These are phyloP conservation scores for Prietella phreatophila DNA, from an alignment of 2,113 vertebrate genomes.

Conservation along the genomic window DNA sequence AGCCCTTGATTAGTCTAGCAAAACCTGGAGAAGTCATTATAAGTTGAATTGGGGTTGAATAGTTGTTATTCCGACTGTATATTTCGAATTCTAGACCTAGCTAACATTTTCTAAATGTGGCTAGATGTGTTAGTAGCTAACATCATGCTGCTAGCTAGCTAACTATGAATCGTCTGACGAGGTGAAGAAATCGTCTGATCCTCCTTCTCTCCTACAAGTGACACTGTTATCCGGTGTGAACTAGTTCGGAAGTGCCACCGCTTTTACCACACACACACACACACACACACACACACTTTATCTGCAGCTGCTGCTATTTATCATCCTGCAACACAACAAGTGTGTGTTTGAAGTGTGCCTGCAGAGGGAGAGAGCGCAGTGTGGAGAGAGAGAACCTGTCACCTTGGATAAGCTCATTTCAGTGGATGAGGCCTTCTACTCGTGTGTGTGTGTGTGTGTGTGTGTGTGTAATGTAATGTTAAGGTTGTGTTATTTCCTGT, in stretches of 20 bases:
- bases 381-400: constrained; percentile 39
- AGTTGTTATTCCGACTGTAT: too few relatives aligned
- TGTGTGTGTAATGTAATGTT: constrained; percentile 21
- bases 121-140: background rate
- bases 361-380: constrained; percentile 12
- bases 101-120: too few relatives aligned
- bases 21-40: too few relatives aligned
- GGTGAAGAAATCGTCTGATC: background rate
- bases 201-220: background rate
- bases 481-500: constrained; percentile 30
- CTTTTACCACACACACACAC: constrained; percentile 5
- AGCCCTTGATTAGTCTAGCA: too few relatives aligned
- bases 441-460: background rate
- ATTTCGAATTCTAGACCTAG: background rate
- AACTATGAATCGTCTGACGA: background rate
- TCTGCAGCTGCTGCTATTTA: constrained; percentile 46
- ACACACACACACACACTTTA: constrained; percentile 12
- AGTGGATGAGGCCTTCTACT: background rate
- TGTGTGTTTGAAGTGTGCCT: constrained; percentile 50
- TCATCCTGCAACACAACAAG: constrained; percentile 47
- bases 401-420: constrained; percentile 44
- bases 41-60: too few relatives aligned
- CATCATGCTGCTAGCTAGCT: background rate
- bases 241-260: background rate
- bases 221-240: background rate